Percentiles rank a stretch among this genome's conserved stretches.
These are phyloP conservation scores for Meteorus sp. DNA, from an alignment of 1,140 invertebrate genomes.

Conservation along the genomic window DNA sequence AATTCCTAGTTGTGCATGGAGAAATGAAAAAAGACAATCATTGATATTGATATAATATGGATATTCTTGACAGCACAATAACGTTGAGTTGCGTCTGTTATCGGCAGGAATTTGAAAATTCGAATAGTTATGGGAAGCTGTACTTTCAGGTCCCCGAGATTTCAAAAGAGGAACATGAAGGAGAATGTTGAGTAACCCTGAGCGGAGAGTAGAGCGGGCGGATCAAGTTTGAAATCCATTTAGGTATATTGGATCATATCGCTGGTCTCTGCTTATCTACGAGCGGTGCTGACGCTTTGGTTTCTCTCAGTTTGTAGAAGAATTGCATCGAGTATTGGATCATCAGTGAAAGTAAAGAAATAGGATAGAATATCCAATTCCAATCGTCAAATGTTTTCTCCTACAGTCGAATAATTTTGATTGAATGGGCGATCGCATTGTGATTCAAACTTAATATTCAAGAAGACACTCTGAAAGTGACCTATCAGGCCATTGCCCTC, in stretches of 20 bases:
- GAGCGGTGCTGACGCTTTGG: not conserved
- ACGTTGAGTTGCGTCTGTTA: no score
- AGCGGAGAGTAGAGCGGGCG: no score
- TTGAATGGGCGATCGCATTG: not conserved
- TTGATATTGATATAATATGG: no score
- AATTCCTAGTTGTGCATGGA: no score
- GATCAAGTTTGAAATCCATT: constrained; percentile 37
- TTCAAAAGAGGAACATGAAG: no score
- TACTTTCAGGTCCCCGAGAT: no score
- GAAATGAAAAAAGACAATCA: no score
- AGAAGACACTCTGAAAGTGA: not conserved
- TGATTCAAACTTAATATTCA: not conserved
- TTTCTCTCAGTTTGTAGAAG: not conserved
- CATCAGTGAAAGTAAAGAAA: not conserved
- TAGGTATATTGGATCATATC: constrained; percentile 41
- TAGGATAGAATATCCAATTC: not conserved
- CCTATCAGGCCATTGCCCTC: not conserved
- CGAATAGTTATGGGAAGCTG: no score
- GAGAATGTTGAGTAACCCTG: no score
- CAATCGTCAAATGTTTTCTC: not conserved
- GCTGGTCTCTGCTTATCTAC: not conserved
- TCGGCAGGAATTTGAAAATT: no score
- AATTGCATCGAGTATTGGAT: not conserved
- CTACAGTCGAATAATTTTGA: not conserved
- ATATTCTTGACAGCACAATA: no score